Evolutionary conservation across 2,888 invertebrate species (phyloP), one percentile per base, ranked within the genome.

Genomic region (Noctua janthina): DNA sequence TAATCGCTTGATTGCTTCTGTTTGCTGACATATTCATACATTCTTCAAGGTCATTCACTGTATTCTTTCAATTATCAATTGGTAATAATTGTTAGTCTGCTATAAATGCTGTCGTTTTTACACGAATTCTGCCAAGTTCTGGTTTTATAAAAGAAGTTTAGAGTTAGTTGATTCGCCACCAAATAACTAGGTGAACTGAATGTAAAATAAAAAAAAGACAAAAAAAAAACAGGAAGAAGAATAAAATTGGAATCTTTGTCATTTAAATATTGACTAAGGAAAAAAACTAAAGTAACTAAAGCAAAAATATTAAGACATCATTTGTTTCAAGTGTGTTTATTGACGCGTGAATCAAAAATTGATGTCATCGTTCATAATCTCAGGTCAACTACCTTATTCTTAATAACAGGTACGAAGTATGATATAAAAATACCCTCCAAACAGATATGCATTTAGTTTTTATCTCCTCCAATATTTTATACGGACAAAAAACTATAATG

Each of bases 401-500:
- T 17, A 64, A 43, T 84, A 68, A 54, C 51, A 59, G 35, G 46
- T 62, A 29, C 54, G 11, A 51, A 51, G 23, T 69, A 71, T 86
- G 62, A 54, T 43, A 74, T 74, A 64, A 86, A 83, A 83, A 79
- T 79, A 64, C 66, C 66, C 70, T 43, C 23, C 46, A 35, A 68
- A 64, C n/a, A 64, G 17, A 54, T 76, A 72, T 70, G 74, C 74
- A 46, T 81, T 88, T 73, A 81, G 67, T 59, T 85, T 84, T 87
- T 81, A 76, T 79, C 64, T 85, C 71, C 43, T 51, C 51, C 23
- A 73, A 70, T 84, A 79, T 84, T 80, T 78, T 83, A 67, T 67
- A 72, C 66, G 67, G 68, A 72, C 81, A 87, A 87, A 87, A 86
- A 90, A 89, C 90, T 88, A 88, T 89, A 92, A 92, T 92, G 88